A percentile compares a stretch with the other conserved stretches of the same genome.
Conservation (phyloP, 2,888 invertebrate genomes). For the Nebria salina region DNA sequence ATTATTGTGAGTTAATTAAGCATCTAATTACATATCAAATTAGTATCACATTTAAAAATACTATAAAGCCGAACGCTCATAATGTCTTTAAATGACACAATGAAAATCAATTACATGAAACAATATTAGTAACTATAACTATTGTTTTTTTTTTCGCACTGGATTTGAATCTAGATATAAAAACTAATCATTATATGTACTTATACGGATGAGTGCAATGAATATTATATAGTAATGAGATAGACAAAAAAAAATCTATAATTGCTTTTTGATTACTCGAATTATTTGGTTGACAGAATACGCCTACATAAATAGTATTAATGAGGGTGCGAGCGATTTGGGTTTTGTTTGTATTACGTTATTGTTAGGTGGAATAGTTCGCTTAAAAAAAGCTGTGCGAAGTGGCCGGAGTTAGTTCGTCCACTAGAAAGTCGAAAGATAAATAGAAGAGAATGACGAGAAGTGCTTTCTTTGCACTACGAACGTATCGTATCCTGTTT, state of each 20-base stretch:
- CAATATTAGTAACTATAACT: too few relatives aligned
- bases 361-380: background rate
- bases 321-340: background rate
- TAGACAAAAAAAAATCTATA: background rate
- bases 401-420: background rate
- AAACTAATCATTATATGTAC: background rate
- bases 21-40: too few relatives aligned
- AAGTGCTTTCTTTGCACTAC: constrained; percentile 36
- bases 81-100: too few relatives aligned
- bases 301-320: background rate
- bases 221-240: background rate
- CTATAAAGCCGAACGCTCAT: too few relatives aligned
- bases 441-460: constrained; percentile 22
- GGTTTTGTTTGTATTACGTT: background rate
- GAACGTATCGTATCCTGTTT: constrained; percentile 37
- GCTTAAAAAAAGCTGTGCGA: background rate
- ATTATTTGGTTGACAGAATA: background rate
- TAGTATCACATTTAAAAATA: too few relatives aligned
- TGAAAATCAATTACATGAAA: too few relatives aligned
- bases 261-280: background rate
- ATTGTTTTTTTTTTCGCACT: too few relatives aligned
- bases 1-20: too few relatives aligned
- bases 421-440: constrained; percentile 28
- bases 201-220: background rate
- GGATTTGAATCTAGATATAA: background rate